phyloP scores from a whole-genome alignment of 2,888 invertebrate genomes.

The Yponomeuta evonymella region DNA sequence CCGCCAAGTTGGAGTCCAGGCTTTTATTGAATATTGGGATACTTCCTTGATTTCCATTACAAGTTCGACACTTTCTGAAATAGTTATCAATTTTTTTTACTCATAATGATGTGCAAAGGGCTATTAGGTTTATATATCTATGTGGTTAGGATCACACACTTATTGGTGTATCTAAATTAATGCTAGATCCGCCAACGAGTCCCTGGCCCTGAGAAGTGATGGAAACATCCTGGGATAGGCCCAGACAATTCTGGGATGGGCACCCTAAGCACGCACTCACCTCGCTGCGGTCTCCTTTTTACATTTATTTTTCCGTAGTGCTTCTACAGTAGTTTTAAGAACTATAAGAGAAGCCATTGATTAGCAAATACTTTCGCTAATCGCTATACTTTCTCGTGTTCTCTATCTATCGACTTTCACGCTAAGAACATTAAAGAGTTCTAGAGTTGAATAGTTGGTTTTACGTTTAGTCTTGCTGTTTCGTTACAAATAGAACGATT shows the following conservation, averaged over 20 bases:
- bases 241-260: too few relatives aligned
- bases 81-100: background rate
- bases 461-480: too few relatives aligned
- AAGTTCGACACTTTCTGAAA: conserved; percentile 1
- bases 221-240: too few relatives aligned
- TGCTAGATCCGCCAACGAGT: too few relatives aligned
- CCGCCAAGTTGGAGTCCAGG: background rate
- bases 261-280: background rate
- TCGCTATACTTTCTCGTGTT: background rate
- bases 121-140: too few relatives aligned
- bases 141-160: too few relatives aligned
- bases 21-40: conserved; percentile 6
- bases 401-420: too few relatives aligned
- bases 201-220: too few relatives aligned
- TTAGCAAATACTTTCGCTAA: background rate
- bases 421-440: too few relatives aligned
- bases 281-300: background rate
- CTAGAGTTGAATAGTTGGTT: background rate
- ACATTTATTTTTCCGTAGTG: background rate
- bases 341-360: background rate
- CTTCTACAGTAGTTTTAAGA: background rate
- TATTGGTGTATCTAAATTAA: too few relatives aligned
- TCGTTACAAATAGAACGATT: too few relatives aligned
- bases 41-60: background rate
- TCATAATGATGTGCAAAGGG: background rate